Evolutionary conservation across 2,888 invertebrate species (phyloP).

Genomic region (Axea sp.): DNA sequence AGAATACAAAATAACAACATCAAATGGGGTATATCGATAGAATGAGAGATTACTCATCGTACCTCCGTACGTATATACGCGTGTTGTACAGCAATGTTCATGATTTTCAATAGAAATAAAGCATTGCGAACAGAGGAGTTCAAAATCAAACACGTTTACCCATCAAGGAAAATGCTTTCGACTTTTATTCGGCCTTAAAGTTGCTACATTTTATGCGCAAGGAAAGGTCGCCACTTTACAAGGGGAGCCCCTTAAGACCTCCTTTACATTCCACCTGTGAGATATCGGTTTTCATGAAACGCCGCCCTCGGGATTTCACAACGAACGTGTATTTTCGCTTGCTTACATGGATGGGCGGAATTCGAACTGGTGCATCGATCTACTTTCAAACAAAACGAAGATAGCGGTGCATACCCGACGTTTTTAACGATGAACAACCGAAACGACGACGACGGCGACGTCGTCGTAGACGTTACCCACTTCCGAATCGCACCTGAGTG

Average conservation of each 20-base stretch:
- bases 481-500: conserved; percentile 47
- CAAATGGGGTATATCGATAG: too few relatives aligned
- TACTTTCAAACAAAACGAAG: conserved; percentile 55
- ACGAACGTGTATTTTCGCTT: conserved; percentile 62
- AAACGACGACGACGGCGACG: conserved; percentile 19
- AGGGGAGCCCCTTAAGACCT: conserved; percentile 51
- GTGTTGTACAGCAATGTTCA: conserved; percentile 18
- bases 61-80: conserved; percentile 4
- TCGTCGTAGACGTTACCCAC: conserved; percentile 23
- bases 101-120: conserved; percentile 41
- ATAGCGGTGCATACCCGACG: neutral
- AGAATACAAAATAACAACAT: too few relatives aligned
- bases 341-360: conserved; percentile 60
- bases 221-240: conserved; percentile 51
- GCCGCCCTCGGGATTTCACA: conserved; percentile 60
- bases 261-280: conserved; percentile 61
- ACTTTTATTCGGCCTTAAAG: conserved; percentile 45
- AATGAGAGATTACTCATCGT: conserved; percentile 12
- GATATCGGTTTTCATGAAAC: conserved; percentile 62
- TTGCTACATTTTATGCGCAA: conserved; percentile 45
- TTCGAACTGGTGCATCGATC: conserved; percentile 50
- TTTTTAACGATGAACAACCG: conserved; percentile 37
- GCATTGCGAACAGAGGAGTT: neutral
- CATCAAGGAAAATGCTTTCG: conserved; percentile 20
- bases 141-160: conserved; percentile 29